These are phyloP conservation scores for Lasioglossum pauxillum DNA, from an alignment of 2,888 invertebrate species.

Conservation along the genomic window DNA sequence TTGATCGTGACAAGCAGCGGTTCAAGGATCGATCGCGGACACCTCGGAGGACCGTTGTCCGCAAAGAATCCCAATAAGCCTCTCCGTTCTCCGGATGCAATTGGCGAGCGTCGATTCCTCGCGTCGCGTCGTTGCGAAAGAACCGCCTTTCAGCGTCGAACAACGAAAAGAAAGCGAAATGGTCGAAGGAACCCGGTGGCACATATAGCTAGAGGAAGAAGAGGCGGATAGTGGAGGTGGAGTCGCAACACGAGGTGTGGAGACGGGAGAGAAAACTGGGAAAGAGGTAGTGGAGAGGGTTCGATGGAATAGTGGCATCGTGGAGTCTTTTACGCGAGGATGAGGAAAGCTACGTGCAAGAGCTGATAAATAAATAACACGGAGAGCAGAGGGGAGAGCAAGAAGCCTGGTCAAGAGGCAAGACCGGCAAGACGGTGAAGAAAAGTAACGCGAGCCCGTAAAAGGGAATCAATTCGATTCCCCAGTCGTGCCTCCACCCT, in stretches of 20 bases:
- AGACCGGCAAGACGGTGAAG: slow-evolving; percentile 74
- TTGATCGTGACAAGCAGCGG: slow-evolving; percentile 46
- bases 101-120: slow-evolving; percentile 60
- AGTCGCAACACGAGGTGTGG: not conserved
- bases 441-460: slow-evolving; percentile 80
- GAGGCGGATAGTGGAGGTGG: not conserved
- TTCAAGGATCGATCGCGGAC: slow-evolving; percentile 50
- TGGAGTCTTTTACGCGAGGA: slow-evolving; percentile 55
- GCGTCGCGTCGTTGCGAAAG: slow-evolving; percentile 48
- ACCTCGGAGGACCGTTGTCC: slow-evolving; percentile 45
- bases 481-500: slow-evolving; percentile 62
- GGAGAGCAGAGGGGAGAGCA: slow-evolving; percentile 13
- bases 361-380: slow-evolving; percentile 78
- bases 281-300: slow-evolving; percentile 18
- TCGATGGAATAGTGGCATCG: slow-evolving; percentile 42
- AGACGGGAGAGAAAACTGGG: not conserved
- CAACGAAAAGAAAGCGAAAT: slow-evolving; percentile 4
- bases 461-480: slow-evolving; percentile 84
- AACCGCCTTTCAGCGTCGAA: slow-evolving; percentile 34
- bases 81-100: slow-evolving; percentile 42
- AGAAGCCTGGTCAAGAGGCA: slow-evolving; percentile 75
- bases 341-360: slow-evolving; percentile 61
- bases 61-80: slow-evolving; percentile 65
- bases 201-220: not conserved
- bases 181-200: slow-evolving; percentile 12